Base-by-base conservation (phyloP, 1,140 invertebrate genomes). In the Phortica variegata region DNA sequence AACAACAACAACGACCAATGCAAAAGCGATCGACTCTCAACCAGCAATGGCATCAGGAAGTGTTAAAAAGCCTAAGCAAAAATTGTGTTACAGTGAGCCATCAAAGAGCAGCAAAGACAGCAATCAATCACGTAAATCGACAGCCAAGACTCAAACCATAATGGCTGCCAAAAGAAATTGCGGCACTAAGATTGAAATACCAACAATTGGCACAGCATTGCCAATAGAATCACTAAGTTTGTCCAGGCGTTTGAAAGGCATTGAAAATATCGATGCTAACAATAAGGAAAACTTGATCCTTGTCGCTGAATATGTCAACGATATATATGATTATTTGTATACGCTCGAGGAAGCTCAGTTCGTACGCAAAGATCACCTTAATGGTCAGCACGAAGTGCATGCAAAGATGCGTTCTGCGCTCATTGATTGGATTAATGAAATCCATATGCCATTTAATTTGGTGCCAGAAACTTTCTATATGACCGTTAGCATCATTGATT, bases 391-490 rank as follows among this genome's bases (percentile, higher is more conserved):
- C 47, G 73, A 76, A 40, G 70, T 76, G 10, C 88, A 86, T 13
- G 81, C 86, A 0, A 87, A 86, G 65, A 97, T 97, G 93, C 83
- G 96, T 49, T 79, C 85, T 6, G 87, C 95, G 29, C 79, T 95
- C 1, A 81, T 98, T 51, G 93, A 98, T 75, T 98, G 95, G 95
- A 77, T 98, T 18, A 87, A 95, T 16, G 92, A 96, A 69, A 92
- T 97, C 10, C 93, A 97, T 66, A 77, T 82, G 49, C 87, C 92
- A 71, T 98, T 97, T 72, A 85, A 85, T 52, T 78, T 97, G 10
- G 77, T 88, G 12, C 84, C 89, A 58, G 95, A 98, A 77, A 97
- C 95, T 3, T 84, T 97, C 19, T 93, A 93, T 75, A 78, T 97
- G 56, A 87, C 91, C 36, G 85, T 97, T 37, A 85, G 88, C 43